These are phyloP conservation scores for Ammodytes dubius DNA, from an alignment of 2,113 vertebrate genomes.

Conservation along the genomic window DNA sequence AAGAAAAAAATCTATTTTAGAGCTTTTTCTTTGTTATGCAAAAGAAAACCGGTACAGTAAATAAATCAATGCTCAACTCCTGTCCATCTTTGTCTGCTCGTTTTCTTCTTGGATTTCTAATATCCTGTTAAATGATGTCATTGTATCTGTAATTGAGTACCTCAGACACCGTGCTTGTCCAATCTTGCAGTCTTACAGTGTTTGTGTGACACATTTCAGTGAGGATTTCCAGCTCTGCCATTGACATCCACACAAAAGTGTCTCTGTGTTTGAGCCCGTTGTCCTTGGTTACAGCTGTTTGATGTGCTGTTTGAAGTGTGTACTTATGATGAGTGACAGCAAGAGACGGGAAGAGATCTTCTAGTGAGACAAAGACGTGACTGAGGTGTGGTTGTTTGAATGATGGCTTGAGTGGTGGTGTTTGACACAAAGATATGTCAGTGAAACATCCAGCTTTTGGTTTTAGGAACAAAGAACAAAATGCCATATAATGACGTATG, in stretches of 20 bases:
- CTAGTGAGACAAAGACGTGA: conserved; percentile 11
- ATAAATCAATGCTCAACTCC: neutral
- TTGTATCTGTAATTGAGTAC: neutral
- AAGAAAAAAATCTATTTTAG: neutral
- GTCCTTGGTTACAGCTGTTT: conserved; percentile 36
- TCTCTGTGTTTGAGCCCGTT: conserved; percentile 37
- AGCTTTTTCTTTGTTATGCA: too few species aligned
- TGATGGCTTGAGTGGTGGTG: conserved; percentile 9
- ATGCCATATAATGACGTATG: neutral
- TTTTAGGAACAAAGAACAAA: conserved; percentile 22
- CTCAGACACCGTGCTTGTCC: neutral
- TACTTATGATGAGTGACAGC: conserved; percentile 40
- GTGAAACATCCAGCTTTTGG: neutral
- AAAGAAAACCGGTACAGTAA: neutral
- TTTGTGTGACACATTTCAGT: conserved; percentile 25
- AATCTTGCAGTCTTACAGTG: neutral
- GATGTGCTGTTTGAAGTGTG: conserved; percentile 1
- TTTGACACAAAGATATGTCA: conserved; percentile 9
- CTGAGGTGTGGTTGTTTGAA: conserved; percentile 30
- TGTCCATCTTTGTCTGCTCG: neutral
- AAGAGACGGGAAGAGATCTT: conserved; percentile 4
- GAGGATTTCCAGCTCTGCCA: conserved; percentile 31
- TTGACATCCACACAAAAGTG: conserved; percentile 41
- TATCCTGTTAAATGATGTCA: neutral
- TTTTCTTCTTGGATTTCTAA: neutral